Conservation (phyloP, 2,113 vertebrate genomes). For the Agapornis roseicollis region DNA sequence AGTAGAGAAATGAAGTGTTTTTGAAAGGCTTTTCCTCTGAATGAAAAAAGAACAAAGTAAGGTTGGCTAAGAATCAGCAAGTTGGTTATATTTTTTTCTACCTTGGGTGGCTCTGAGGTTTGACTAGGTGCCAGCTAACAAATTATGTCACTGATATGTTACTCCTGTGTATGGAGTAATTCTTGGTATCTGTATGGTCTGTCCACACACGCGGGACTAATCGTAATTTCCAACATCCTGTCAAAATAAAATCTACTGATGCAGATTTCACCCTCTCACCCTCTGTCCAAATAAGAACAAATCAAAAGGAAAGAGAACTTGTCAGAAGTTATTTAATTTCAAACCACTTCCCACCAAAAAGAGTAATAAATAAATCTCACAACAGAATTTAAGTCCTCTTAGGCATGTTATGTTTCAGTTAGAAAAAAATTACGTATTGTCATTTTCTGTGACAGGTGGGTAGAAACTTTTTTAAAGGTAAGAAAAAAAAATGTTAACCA, state of each 20-base stretch:
- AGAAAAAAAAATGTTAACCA: background rate
- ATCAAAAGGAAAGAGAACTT: background rate
- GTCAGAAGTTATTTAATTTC: background rate
- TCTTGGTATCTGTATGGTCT: background rate
- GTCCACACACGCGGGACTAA: background rate
- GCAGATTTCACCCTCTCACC: background rate
- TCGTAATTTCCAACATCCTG: background rate
- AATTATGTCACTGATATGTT: conserved; percentile 40
- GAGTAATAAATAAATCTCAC: background rate
- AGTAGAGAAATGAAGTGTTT: conserved; percentile 24
- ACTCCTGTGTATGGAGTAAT: background rate
- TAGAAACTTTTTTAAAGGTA: background rate
- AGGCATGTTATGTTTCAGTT: background rate
- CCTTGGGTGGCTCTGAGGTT: conserved; percentile 38
- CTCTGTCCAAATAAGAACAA: background rate
- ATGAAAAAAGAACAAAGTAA: conserved; percentile 24
- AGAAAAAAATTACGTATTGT: background rate
- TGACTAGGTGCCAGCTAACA: conserved; percentile 34
- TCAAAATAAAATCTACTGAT: background rate
- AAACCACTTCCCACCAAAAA: background rate
- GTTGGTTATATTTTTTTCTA: background rate
- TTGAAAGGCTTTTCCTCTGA: conserved; percentile 23
- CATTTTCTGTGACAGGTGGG: background rate
- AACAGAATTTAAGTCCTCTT: background rate
- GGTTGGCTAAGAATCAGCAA: conserved; percentile 11